phyloP scores from a whole-genome alignment of 2,797 vertebrate genomes.

The Melanitta fusca region DNA sequence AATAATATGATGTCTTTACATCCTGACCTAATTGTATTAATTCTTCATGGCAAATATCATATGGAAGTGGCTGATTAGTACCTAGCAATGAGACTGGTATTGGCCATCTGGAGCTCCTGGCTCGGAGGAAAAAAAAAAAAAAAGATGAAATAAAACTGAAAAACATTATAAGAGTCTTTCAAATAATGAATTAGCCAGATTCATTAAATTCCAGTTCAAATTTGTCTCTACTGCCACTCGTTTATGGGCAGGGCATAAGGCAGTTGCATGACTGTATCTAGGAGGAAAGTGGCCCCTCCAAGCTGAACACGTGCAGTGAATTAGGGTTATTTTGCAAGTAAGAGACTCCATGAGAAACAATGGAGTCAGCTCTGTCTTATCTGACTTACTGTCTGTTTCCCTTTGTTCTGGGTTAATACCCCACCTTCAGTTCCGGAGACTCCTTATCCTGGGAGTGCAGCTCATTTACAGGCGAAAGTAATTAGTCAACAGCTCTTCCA shows the following conservation, averaged over 20 bases:
- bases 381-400: neutral
- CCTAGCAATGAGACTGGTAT: constrained; percentile 34
- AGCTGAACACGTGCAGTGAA: neutral
- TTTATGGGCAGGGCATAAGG: neutral
- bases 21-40: constrained; percentile 70
- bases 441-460: neutral
- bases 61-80: constrained; percentile 56
- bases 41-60: constrained; percentile 67
- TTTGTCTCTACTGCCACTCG: constrained; percentile 34
- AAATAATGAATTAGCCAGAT: constrained; percentile 61
- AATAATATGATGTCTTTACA: constrained; percentile 64
- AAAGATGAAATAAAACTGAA: constrained; percentile 40
- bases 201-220: constrained; percentile 40
- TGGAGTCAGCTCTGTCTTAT: neutral
- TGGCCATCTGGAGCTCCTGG: constrained; percentile 46
- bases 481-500: neutral
- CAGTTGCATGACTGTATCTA: neutral
- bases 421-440: neutral
- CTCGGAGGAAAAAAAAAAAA: neutral
- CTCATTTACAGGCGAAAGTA: neutral
- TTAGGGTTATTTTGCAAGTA: neutral
- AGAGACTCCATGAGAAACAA: neutral
- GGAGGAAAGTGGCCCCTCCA: neutral
- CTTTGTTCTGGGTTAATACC: neutral
- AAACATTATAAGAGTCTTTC: neutral